Conservation (phyloP, 2,888 invertebrate genomes). For the Archaeoteleia sp. region DNA sequence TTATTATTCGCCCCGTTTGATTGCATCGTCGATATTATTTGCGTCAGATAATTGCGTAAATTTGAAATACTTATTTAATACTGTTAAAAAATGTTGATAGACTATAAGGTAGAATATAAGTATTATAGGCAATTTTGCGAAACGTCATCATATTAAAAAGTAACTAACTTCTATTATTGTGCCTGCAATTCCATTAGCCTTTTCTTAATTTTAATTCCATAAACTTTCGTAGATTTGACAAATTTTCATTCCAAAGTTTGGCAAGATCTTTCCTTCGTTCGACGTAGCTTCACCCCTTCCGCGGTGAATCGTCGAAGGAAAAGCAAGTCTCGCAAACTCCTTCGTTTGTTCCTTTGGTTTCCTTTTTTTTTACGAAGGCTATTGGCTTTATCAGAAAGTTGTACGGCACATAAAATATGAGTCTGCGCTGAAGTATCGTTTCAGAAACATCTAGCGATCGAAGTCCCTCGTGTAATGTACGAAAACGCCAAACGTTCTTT, state of each 20-base stretch:
- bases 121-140: too few relatives aligned
- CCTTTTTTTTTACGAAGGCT: slow-evolving; percentile 13
- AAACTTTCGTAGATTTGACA: slow-evolving; percentile 17
- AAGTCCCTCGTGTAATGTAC: slow-evolving; percentile 10
- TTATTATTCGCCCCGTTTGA: too few relatives aligned
- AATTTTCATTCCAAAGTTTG: slow-evolving; percentile 12
- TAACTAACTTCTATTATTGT: too few relatives aligned
- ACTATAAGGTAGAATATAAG: too few relatives aligned
- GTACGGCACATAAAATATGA: slow-evolving; percentile 32
- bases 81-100: too few relatives aligned
- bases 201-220: background rate
- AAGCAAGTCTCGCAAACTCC: background rate
- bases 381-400: slow-evolving; percentile 42
- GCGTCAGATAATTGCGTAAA: too few relatives aligned
- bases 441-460: slow-evolving; percentile 13
- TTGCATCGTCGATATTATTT: too few relatives aligned
- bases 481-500: background rate
- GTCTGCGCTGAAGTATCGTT: slow-evolving; percentile 27
- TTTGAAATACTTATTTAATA: too few relatives aligned
- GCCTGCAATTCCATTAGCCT: too few relatives aligned
- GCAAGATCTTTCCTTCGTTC: slow-evolving; percentile 2
- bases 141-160: too few relatives aligned
- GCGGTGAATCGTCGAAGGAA: background rate
- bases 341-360: slow-evolving; percentile 16
- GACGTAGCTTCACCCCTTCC: too few relatives aligned